Evolutionary conservation across 2,113 vertebrate genomes (phyloP).

Genomic region (Eolophus roseicapilla): DNA sequence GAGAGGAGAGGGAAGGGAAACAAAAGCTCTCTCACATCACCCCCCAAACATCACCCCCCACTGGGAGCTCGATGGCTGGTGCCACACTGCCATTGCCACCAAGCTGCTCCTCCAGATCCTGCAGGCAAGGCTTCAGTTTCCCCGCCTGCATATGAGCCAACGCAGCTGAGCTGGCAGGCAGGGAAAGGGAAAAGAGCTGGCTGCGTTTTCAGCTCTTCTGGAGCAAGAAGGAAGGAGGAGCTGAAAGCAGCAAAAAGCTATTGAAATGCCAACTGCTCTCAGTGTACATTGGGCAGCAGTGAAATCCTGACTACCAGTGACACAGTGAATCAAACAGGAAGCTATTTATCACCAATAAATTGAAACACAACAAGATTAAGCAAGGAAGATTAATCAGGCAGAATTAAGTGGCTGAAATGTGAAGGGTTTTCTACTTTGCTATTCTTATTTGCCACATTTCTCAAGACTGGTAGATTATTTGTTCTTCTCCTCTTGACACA

Average conservation of each 20-base stretch:
- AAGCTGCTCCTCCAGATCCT: not conserved
- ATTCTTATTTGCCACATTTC: not conserved
- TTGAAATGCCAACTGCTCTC: not conserved
- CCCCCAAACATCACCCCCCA: fast-evolving
- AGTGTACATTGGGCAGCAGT: not conserved
- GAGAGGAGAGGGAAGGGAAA: not conserved
- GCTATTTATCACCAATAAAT: not conserved
- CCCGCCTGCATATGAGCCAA: not conserved
- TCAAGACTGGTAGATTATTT: not conserved
- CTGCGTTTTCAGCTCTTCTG: not conserved
- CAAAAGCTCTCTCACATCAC: not conserved
- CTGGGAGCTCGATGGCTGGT: fast-evolving
- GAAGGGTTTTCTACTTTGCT: not conserved
- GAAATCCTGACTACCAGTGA: not conserved
- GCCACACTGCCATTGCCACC: not conserved
- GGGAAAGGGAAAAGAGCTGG: not conserved
- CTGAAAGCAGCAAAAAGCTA: not conserved
- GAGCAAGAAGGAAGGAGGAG: not conserved
- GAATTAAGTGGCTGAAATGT: not conserved
- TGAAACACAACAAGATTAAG: not conserved
- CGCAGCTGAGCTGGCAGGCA: not conserved
- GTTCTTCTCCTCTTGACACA: not conserved
- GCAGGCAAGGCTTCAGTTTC: fast-evolving
- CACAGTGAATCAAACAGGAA: not conserved
- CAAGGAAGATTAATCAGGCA: not conserved